Evolutionary conservation across 2,888 invertebrate species (phyloP).

Genomic region (Metacarcinus magister): DNA sequence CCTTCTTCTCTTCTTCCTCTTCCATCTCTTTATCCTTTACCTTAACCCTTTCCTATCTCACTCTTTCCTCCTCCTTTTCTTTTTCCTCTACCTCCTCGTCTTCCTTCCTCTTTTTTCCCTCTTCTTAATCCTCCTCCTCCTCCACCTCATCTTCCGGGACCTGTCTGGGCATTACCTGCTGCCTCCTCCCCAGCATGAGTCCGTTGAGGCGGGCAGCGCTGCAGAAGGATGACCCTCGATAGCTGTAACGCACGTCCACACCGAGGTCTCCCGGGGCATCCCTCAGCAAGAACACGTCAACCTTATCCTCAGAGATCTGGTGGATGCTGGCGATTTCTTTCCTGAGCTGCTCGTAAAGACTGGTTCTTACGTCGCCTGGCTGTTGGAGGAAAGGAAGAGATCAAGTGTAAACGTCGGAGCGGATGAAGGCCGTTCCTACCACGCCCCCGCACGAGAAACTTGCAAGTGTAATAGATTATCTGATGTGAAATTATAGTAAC

Average conservation of each 20-base stretch:
- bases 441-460: too few relatives aligned
- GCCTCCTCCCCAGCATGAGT: conserved; percentile 67
- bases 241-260: conserved; percentile 79
- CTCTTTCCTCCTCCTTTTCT: neutral
- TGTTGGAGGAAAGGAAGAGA: neutral
- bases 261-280: conserved; percentile 51
- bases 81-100: neutral
- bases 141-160: neutral
- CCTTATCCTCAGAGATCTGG: conserved; percentile 59
- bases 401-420: neutral
- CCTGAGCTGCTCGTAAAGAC: conserved; percentile 74
- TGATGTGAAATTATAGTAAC: too few relatives aligned
- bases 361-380: conserved; percentile 33
- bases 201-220: conserved; percentile 76
- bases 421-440: neutral
- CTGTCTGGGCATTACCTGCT: conserved; percentile 58
- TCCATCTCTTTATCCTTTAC: neutral
- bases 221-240: conserved; percentile 78
- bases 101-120: neutral
- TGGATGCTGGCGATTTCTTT: conserved; percentile 71
- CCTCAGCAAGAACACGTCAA: conserved; percentile 78
- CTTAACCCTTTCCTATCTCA: neutral
- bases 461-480: too few relatives aligned
- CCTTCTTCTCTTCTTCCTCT: neutral
- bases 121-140: neutral